Evolutionary conservation across 2,113 vertebrate species (phyloP), one percentile per base, ranked within the genome.

Genomic region (Paradoxurus hermaphroditus): DNA sequence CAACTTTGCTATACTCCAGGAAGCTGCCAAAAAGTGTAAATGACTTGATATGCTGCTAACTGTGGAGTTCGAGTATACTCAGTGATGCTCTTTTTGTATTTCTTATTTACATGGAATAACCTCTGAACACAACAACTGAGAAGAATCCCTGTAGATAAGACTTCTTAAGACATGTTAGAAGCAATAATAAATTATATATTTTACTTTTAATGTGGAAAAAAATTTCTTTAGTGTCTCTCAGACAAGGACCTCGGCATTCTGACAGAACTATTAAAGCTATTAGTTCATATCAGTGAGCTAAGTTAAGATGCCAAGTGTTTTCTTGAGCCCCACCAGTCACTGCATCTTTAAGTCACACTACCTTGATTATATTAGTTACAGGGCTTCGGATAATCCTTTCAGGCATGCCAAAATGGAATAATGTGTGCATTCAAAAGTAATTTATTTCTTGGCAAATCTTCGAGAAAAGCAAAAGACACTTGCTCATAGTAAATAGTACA

Each of bases 11-110:
- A 4, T 56, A 46, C 3, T 79, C 15, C 4, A 92, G 23, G 88
- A 97, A 97, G 62, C 39, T 97, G 96, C 36, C 87, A 98, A 83
- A 97, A 97, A 84, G 90, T 98, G 96, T 86, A 95, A 98, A 98
- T 81, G n/a, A 96, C 92, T 95, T 92, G 95, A 96, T 88, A 86
- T 41, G 36, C 70, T 72, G 62, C 73, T 98, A 93, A 96, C 86
- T 92, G 89, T 88, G 83, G 59, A 19, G 77, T 97, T 98, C 85
- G 86, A 73, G 3, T 89, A 19, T 34, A 97, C 12, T 63, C 73
- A 88, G n/a, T 4, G 25, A 94, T 90, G 49, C 29, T 97, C 85
- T 62, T 78, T 78, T 91, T 67, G 11, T 90, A 75, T 4, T 97
- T 67, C 0, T 62, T 67, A 65, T 92, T 97, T 81, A 86, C 84